Evolutionary conservation across 2,888 invertebrate genomes (phyloP).

Genomic region (Coelinius sp.): DNA sequence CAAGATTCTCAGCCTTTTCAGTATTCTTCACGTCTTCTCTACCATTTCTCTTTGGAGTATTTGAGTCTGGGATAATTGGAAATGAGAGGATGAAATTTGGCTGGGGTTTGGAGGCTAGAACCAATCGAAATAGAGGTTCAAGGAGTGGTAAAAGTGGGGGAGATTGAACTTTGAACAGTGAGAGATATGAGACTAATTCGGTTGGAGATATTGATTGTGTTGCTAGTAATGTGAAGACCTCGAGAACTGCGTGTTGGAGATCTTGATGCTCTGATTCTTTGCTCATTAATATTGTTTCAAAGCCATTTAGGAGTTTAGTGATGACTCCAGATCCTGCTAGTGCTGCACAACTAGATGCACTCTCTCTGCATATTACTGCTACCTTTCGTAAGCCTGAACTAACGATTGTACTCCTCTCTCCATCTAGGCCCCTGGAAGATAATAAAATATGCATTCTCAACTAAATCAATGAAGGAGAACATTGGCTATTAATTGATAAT

Average conservation of each 20-base stretch:
- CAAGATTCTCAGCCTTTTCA: constrained; percentile 65
- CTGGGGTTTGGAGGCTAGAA: constrained; percentile 72
- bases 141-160: constrained; percentile 75
- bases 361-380: constrained; percentile 68
- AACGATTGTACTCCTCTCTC: constrained; percentile 58
- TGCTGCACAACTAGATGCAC: constrained; percentile 68
- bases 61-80: constrained; percentile 63
- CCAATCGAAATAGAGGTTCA: constrained; percentile 71
- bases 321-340: constrained; percentile 69
- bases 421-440: constrained; percentile 57
- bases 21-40: constrained; percentile 55
- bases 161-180: constrained; percentile 74
- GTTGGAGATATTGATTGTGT: constrained; percentile 73
- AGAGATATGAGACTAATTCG: constrained; percentile 75
- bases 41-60: constrained; percentile 39
- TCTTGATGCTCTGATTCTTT: constrained; percentile 70
- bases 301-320: constrained; percentile 67
- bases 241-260: constrained; percentile 77
- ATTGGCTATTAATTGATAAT: background rate
- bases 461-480: background rate
- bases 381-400: constrained; percentile 66
- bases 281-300: constrained; percentile 59
- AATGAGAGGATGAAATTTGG: constrained; percentile 75
- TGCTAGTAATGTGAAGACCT: constrained; percentile 75
- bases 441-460: background rate